Conservation (phyloP, 2,113 vertebrate genomes). For the Sterrhoptilus dennistouni region DNA sequence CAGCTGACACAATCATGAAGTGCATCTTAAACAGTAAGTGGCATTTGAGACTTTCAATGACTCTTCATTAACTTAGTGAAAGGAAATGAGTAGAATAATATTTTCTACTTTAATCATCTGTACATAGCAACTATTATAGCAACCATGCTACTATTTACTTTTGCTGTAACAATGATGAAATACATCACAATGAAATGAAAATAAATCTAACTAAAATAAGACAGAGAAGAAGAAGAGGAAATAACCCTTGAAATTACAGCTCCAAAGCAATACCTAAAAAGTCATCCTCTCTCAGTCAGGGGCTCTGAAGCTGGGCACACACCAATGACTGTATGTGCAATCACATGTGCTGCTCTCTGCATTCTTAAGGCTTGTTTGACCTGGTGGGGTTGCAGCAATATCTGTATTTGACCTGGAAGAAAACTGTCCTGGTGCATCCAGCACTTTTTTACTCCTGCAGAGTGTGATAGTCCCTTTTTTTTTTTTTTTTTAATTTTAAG, state of each 20-base stretch:
- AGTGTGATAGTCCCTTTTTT: background rate
- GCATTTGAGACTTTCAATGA: background rate
- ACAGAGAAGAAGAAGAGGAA: background rate
- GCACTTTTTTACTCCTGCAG: background rate
- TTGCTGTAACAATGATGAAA: background rate
- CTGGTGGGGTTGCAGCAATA: background rate
- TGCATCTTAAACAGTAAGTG: background rate
- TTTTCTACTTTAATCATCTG: constrained; percentile 27
- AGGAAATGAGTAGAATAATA: background rate
- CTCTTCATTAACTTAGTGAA: constrained; percentile 33
- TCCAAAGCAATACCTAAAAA: background rate
- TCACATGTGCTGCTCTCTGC: accelerated
- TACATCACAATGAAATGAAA: background rate
- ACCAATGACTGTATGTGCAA: background rate
- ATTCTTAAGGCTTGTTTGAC: background rate
- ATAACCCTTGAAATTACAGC: background rate
- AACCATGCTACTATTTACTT: background rate
- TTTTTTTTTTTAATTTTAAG: background rate
- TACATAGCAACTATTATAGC: background rate
- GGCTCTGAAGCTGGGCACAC: background rate
- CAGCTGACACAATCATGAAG: background rate
- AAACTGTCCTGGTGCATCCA: background rate
- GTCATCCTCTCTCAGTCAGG: background rate
- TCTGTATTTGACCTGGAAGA: background rate
- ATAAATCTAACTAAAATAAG: background rate